A percentile compares a stretch with the other conserved stretches of the same genome.
Evolutionary conservation across 2,888 invertebrate genomes (phyloP).

Genomic region (Sesia apiformis): DNA sequence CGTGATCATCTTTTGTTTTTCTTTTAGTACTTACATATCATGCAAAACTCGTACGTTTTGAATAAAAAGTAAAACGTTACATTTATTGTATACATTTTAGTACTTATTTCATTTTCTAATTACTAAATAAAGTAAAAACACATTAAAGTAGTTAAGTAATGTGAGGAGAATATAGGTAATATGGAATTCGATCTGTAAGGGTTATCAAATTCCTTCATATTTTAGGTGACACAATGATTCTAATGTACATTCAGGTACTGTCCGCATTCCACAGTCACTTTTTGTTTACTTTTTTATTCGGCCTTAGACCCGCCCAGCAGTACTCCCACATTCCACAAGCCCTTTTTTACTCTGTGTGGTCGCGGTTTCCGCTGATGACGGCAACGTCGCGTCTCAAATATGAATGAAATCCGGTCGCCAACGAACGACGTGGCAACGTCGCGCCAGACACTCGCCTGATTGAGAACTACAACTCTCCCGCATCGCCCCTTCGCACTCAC

Average conservation of each 20-base stretch:
- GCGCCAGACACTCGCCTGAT: slow-evolving; percentile 67
- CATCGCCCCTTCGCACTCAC: slow-evolving; percentile 37
- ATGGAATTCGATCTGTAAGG: no score
- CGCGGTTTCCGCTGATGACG: slow-evolving; percentile 72
- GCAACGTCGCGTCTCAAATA: slow-evolving; percentile 72
- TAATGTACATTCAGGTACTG: slow-evolving; percentile 23
- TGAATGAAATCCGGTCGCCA: slow-evolving; percentile 72
- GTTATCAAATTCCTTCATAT: no score
- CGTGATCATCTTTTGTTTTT: neutral
- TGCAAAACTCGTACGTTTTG: no score
- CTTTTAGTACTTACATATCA: neutral
- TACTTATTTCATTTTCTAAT: no score
- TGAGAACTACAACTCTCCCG: slow-evolving; percentile 68
- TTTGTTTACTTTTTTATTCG: slow-evolving; percentile 55
- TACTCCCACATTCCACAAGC: slow-evolving; percentile 70
- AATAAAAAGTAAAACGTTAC: no score
- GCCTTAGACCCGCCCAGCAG: slow-evolving; percentile 66
- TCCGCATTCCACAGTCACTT: slow-evolving; percentile 51
- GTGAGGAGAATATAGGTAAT: no score
- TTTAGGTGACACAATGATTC: no score
- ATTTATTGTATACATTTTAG: no score
- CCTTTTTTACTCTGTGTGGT: slow-evolving; percentile 73
- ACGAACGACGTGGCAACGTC: slow-evolving; percentile 64
- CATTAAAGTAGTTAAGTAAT: no score
- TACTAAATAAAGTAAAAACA: no score